A percentile compares a stretch with the other conserved stretches of the same genome.
Evolutionary conservation across 1,140 invertebrate species (phyloP).

Genomic region (Anastatus disparis): DNA sequence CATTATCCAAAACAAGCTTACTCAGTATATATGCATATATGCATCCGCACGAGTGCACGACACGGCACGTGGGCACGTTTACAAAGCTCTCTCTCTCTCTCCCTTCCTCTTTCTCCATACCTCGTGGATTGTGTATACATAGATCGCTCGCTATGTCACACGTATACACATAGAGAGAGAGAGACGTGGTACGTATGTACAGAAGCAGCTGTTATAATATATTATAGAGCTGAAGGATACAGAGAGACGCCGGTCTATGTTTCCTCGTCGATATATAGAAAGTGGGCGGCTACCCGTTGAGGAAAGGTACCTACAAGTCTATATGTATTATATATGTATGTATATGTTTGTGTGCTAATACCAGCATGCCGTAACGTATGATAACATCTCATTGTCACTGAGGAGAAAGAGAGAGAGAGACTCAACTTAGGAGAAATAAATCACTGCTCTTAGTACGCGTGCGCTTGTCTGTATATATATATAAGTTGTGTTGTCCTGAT

Average conservation of each 20-base stretch:
- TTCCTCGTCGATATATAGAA: constrained; percentile 8
- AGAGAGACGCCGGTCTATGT: constrained; percentile 43
- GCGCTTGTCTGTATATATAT: too few species aligned
- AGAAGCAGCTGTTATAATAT: constrained; percentile 51
- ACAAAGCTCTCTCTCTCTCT: too few species aligned
- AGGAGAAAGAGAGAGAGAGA: too few species aligned
- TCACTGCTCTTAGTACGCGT: constrained; percentile 41
- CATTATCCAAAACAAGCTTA: background rate
- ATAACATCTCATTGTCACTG: constrained; percentile 63
- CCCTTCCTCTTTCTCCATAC: too few species aligned
- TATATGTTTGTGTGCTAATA: background rate
- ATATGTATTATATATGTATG: too few species aligned
- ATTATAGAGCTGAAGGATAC: constrained; percentile 40
- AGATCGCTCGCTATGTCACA: background rate
- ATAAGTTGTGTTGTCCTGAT: too few species aligned
- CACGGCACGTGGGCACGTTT: constrained; percentile 13
- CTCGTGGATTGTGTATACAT: background rate
- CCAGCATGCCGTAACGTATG: constrained; percentile 40
- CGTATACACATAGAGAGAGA: background rate
- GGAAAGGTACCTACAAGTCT: background rate
- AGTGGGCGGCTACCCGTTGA: background rate
- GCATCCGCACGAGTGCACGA: too few species aligned
- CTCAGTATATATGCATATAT: background rate
- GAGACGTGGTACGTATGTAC: constrained; percentile 13
- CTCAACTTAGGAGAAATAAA: too few species aligned